Conservation (phyloP, 1,140 invertebrate genomes). For the Tetraneura akinire region DNA sequence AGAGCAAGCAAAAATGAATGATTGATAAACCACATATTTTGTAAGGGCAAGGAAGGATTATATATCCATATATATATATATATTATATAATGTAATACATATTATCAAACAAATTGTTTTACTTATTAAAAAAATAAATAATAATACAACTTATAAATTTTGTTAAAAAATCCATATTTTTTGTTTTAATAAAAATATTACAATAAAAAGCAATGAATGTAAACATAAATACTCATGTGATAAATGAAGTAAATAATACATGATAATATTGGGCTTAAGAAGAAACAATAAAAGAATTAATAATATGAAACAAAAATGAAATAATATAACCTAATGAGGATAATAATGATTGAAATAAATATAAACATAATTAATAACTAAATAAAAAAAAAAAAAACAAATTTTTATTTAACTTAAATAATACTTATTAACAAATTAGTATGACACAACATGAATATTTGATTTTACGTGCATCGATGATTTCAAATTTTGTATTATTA, state of each 20-base stretch:
- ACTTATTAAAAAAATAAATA: not conserved
- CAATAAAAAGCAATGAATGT: constrained; percentile 49
- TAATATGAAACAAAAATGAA: constrained; percentile 50
- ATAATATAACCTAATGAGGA: constrained; percentile 48
- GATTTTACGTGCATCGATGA: constrained; percentile 42
- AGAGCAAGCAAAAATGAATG: constrained; percentile 49
- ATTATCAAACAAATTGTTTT: not conserved
- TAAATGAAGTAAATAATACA: constrained; percentile 47
- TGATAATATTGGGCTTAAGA: constrained; percentile 47
- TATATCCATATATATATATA: not conserved
- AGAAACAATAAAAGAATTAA: constrained; percentile 49
- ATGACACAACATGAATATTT: constrained; percentile 48
- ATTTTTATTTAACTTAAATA: constrained; percentile 42
- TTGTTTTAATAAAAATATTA: constrained; percentile 49
- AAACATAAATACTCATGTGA: constrained; percentile 51
- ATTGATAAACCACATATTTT: constrained; percentile 29
- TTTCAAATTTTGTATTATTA: constrained; percentile 22
- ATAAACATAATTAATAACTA: constrained; percentile 35
- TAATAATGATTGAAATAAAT: constrained; percentile 51
- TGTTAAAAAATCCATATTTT: constrained; percentile 27
- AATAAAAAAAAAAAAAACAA: constrained; percentile 45
- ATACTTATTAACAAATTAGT: constrained; percentile 51
- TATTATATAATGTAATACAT: not conserved
- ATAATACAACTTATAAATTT: constrained; percentile 34
- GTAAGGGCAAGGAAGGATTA: not conserved